Conservation (phyloP, 1,140 invertebrate genomes). For the Tenebrio molitor region DNA sequence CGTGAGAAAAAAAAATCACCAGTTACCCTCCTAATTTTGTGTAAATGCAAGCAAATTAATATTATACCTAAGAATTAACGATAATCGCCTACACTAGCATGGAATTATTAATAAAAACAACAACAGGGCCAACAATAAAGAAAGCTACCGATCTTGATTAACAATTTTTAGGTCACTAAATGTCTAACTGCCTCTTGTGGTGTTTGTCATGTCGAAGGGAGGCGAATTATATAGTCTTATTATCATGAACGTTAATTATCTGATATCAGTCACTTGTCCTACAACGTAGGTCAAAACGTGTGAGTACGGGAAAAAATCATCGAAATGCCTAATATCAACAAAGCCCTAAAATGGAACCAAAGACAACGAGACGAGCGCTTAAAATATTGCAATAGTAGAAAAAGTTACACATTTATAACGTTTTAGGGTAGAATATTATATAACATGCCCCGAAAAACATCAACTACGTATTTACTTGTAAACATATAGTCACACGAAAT, state of each 20-base stretch:
- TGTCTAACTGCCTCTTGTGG: slow-evolving; percentile 27
- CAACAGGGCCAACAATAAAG: slow-evolving; percentile 24
- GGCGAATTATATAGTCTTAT: slow-evolving; percentile 12
- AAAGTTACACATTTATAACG: slow-evolving; percentile 28
- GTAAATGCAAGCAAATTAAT: slow-evolving; percentile 25
- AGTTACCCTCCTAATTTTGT: not conserved
- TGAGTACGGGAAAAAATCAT: slow-evolving; percentile 9
- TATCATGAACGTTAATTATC: slow-evolving; percentile 28
- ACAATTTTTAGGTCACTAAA: slow-evolving; percentile 7
- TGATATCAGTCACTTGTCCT: slow-evolving; percentile 27
- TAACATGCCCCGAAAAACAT: slow-evolving; percentile 14
- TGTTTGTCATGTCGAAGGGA: slow-evolving; percentile 24
- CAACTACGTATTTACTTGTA: not conserved
- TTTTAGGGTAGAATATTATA: slow-evolving; percentile 18
- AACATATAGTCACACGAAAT: slow-evolving; percentile 37
- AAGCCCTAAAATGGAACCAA: not conserved
- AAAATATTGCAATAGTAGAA: slow-evolving; percentile 35
- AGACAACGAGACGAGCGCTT: not conserved
- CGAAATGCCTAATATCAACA: slow-evolving; percentile 27
- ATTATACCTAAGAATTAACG: not conserved
- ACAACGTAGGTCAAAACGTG: slow-evolving; percentile 15
- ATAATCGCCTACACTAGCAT: not conserved
- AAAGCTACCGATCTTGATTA: slow-evolving; percentile 22
- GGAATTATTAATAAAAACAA: slow-evolving; percentile 33
- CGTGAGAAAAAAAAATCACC: not conserved